These are phyloP conservation scores for Cremastobaeus sp. DNA, from an alignment of 2,888 invertebrate species.

Conservation along the genomic window DNA sequence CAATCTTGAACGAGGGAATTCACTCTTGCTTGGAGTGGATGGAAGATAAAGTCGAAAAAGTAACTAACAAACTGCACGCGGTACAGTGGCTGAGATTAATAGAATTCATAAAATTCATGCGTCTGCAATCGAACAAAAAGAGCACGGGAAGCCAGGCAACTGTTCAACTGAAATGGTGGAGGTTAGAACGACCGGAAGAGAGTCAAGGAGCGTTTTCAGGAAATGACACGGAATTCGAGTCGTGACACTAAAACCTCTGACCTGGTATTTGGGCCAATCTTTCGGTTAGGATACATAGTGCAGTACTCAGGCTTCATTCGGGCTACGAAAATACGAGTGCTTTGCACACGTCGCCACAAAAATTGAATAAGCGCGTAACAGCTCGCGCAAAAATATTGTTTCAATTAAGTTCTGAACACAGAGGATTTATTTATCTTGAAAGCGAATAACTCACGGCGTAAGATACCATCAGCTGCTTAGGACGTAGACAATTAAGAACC, in stretches of 20 bases:
- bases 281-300: constrained; percentile 62
- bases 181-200: constrained; percentile 63
- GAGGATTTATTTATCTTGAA: no score
- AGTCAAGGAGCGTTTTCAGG: constrained; percentile 65
- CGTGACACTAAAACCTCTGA: constrained; percentile 71
- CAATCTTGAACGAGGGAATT: constrained; percentile 20
- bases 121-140: constrained; percentile 36
- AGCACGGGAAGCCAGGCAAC: constrained; percentile 46
- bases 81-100: no score
- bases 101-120: constrained; percentile 41
- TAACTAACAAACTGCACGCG: constrained; percentile 16
- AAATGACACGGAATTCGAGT: constrained; percentile 70
- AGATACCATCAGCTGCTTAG: no score
- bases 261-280: constrained; percentile 72
- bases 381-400: constrained; percentile 16
- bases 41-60: constrained; percentile 8
- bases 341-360: constrained; percentile 5
- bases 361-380: constrained; percentile 29
- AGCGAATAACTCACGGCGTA: no score
- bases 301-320: constrained; percentile 41
- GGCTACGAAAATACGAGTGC: constrained; percentile 46
- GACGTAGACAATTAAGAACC: no score
- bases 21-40: constrained; percentile 6
- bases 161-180: constrained; percentile 61
- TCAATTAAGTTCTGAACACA: constrained; percentile 24